phyloP scores from a whole-genome alignment of 35 echinoderm and acorn worm genomes.

The Acanthaster planci region DNA sequence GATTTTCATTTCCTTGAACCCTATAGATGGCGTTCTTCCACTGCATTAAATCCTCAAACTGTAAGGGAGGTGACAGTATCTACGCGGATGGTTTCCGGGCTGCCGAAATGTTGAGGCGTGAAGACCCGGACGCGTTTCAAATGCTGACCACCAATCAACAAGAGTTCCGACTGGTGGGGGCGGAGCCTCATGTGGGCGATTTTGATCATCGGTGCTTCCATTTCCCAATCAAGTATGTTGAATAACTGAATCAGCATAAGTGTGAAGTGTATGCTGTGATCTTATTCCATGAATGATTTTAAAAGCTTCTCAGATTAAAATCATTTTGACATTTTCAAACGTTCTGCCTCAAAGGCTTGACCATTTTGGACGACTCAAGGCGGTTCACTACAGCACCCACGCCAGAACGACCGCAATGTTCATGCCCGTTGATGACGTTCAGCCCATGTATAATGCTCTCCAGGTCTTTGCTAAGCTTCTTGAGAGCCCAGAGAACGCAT shows the following conservation, averaged over 20 bases:
- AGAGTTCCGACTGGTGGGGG: constrained; percentile 6
- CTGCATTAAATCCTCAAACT: neutral
- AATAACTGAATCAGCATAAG: too few species aligned
- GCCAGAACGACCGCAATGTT: neutral
- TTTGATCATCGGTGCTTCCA: neutral
- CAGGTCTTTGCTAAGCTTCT: neutral
- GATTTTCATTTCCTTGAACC: too few species aligned
- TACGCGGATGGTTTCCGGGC: neutral
- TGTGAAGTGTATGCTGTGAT: too few species aligned
- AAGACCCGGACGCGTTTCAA: neutral
- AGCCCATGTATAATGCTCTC: neutral
- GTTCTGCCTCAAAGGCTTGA: neutral
- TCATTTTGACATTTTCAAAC: neutral
- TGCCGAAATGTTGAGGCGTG: constrained; percentile 1
- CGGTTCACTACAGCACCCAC: neutral
- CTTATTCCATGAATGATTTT: too few species aligned
- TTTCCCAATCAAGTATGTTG: constrained; percentile 1
- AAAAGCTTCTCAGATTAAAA: too few species aligned
- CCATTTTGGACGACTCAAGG: neutral
- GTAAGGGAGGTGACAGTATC: neutral
- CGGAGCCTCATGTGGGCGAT: neutral
- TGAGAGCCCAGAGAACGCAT: constrained; percentile 1
- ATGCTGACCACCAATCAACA: constrained; percentile 14
- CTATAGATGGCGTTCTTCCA: constrained; percentile 20
- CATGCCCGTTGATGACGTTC: constrained; percentile 1